Evolutionary conservation across 2,113 vertebrate genomes (phyloP).

Genomic region (Camelus bactrianus): DNA sequence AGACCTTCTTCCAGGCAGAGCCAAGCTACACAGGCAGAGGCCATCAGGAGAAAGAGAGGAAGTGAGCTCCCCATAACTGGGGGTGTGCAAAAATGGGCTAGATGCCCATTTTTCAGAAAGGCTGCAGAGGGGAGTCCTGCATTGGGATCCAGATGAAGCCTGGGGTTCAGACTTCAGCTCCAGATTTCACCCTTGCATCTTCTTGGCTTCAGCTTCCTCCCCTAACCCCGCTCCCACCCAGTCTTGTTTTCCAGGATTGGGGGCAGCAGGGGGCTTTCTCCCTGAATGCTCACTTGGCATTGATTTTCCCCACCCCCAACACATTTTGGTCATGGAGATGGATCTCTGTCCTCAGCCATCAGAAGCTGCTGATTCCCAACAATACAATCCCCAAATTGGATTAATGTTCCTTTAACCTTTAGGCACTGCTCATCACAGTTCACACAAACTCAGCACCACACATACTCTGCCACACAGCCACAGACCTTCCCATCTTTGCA

Average conservation of each 20-base stretch:
- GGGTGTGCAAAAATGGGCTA: background rate
- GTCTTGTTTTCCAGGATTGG: background rate
- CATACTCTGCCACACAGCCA: background rate
- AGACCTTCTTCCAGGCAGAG: slow-evolving; percentile 16
- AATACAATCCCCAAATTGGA: background rate
- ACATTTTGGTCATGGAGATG: background rate
- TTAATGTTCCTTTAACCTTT: background rate
- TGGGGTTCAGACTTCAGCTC: background rate
- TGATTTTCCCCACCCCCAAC: background rate
- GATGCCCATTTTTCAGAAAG: background rate
- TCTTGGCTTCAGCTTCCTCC: background rate
- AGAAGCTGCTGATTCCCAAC: background rate
- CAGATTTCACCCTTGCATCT: background rate
- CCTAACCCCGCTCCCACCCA: background rate
- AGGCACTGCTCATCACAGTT: background rate
- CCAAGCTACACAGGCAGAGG: background rate
- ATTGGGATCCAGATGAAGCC: background rate
- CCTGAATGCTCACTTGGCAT: background rate
- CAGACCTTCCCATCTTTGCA: background rate
- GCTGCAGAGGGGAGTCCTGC: background rate
- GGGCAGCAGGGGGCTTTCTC: background rate
- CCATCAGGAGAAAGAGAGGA: background rate
- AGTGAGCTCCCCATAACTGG: background rate
- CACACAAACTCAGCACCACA: background rate
- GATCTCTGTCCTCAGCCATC: background rate